Evolutionary conservation across 1,140 invertebrate species (phyloP), one percentile per base, ranked within the genome.

Genomic region (Cydia pomonella): DNA sequence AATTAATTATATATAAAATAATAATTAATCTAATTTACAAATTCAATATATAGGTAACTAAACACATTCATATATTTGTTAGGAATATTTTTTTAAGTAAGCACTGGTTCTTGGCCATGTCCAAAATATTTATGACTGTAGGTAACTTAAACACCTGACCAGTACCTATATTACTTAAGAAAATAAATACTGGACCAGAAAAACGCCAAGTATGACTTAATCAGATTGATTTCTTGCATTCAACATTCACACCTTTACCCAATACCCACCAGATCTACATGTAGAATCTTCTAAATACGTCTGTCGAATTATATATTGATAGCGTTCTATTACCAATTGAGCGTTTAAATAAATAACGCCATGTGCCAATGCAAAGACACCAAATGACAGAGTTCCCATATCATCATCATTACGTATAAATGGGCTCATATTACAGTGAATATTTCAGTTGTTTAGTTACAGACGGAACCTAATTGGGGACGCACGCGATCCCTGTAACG

Each of bases 331-430:
- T 18, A 69, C 64, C 64, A 69, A 69, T 69, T 69, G 64, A 69
- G 29, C 64, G 23, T 69, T 69, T 69, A 69, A 69, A 69, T 69
- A 69, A 69, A 69, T 38, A 69, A 69, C 64, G 64, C 64, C 64
- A 69, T 69, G 64, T 69, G 64, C 64, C 64, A 69, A 69, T 18
- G 64, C 29, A 33, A 76, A 82, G 80, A 77, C 79, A 77, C 78
- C 79, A 78, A 87, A 87, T 82, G 84, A 87, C 86, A 84, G 79
- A 83, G 85, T 87, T 90, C 85, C 81, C 85, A 89, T 81, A 84
- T 85, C 83, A 90, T 89, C 87, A 92, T 89, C 88, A 89, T 92
- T 92, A 92, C 59, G 47, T 82, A 73, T 90, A 89, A 69, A 90
- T 88, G 81, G 84, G 78, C 84, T 82, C 82, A 82, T 82, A 85